These are phyloP conservation scores for Beroe forskalii DNA, from an alignment of 37 sponge, comb jelly and placozoan species.

Conservation along the genomic window DNA sequence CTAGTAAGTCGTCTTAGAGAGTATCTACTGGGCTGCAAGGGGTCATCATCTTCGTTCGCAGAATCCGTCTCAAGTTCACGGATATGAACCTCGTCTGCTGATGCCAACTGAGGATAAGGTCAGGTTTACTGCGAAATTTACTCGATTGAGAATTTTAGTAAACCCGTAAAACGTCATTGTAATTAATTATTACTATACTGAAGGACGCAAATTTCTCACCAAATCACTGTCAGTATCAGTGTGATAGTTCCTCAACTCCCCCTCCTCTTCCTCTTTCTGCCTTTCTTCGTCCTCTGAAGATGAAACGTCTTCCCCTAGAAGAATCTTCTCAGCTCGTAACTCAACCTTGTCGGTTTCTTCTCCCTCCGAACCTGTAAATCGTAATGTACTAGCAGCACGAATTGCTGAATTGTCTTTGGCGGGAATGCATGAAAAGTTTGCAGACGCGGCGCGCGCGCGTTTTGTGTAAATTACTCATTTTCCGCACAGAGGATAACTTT, in stretches of 20 bases:
- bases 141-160: too few species aligned
- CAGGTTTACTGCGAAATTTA: too few species aligned
- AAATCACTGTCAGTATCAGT: constrained; percentile 48
- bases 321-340: constrained; percentile 12
- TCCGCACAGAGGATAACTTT: too few species aligned
- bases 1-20: constrained; percentile 27
- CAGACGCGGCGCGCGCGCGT: too few species aligned
- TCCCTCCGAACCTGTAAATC: too few species aligned
- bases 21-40: constrained; percentile 24
- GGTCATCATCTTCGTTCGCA: constrained; percentile 27
- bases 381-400: too few species aligned
- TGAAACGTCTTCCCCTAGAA: constrained; percentile 12
- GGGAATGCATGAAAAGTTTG: too few species aligned
- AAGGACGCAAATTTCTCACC: too few species aligned
- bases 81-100: constrained; percentile 53
- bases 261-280: not conserved
- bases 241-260: constrained; percentile 13
- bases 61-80: not conserved
- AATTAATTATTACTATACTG: too few species aligned
- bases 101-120: constrained; percentile 14
- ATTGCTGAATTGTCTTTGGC: too few species aligned
- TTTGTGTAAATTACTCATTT: too few species aligned
- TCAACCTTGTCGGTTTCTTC: constrained; percentile 1
- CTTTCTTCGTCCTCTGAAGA: not conserved
- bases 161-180: too few species aligned